Percentiles rank a stretch among this genome's conserved stretches.
Evolutionary conservation across 2,113 vertebrate species (phyloP).

Genomic region (Girardinichthys multiradiatus): DNA sequence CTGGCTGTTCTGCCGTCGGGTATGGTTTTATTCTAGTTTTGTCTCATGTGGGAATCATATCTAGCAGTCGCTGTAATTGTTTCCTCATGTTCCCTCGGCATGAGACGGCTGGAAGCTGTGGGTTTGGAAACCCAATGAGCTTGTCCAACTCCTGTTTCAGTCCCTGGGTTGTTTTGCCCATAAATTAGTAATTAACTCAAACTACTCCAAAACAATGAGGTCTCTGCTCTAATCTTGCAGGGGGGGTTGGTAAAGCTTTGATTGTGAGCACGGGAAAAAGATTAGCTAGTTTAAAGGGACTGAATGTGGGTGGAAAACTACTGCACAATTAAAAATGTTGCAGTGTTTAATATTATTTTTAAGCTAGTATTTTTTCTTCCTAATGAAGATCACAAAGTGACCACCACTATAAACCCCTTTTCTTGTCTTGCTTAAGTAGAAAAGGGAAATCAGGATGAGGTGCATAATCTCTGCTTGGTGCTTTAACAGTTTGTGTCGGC

Average conservation of each 20-base stretch:
- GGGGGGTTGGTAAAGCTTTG: constrained; percentile 48
- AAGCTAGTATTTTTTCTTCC: constrained; percentile 5
- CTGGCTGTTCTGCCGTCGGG: constrained; percentile 11
- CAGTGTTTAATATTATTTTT: neutral
- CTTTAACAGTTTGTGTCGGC: constrained; percentile 41
- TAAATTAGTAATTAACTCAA: constrained; percentile 82
- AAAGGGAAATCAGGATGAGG: constrained; percentile 71
- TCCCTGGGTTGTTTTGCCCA: constrained; percentile 71
- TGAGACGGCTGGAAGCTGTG: constrained; percentile 41
- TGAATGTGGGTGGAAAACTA: constrained; percentile 56
- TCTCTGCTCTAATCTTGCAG: constrained; percentile 72
- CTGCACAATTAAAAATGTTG: neutral
- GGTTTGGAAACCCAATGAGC: constrained; percentile 56
- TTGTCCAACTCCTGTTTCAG: constrained; percentile 52
- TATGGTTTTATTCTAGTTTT: constrained; percentile 35
- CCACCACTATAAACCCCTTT: constrained; percentile 65
- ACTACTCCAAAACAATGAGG: constrained; percentile 77
- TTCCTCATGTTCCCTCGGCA: constrained; percentile 48
- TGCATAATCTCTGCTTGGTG: constrained; percentile 54
- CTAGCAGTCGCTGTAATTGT: constrained; percentile 44
- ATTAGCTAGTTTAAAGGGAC: constrained; percentile 74
- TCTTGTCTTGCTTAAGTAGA: constrained; percentile 35
- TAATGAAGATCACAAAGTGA: constrained; percentile 18
- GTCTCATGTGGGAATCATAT: constrained; percentile 46
- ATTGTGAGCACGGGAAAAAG: constrained; percentile 77